A percentile compares a stretch with the other conserved stretches of the same genome.
phyloP scores from a whole-genome alignment of 2,113 vertebrate genomes.

The Cyanoramphus novaezelandiae region DNA sequence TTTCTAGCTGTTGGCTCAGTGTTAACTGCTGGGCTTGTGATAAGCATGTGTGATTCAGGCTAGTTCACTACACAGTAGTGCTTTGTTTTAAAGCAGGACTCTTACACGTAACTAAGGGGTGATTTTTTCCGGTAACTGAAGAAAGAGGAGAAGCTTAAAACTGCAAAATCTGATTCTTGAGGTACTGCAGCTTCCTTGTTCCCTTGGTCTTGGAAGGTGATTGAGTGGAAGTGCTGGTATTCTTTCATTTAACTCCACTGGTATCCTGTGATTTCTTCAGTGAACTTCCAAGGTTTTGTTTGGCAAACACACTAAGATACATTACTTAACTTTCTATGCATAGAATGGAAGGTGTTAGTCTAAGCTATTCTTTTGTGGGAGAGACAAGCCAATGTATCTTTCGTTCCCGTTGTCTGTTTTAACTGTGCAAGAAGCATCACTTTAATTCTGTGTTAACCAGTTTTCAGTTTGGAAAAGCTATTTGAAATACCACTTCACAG shows the following conservation, averaged over 20 bases:
- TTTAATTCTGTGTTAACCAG: slow-evolving; percentile 52
- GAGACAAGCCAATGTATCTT: neutral
- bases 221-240: slow-evolving; percentile 14
- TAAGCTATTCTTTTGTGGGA: slow-evolving; percentile 27
- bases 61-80: neutral
- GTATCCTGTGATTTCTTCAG: slow-evolving; percentile 29
- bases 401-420: slow-evolving; percentile 13
- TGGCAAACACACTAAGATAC: slow-evolving; percentile 20
- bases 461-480: slow-evolving; percentile 46
- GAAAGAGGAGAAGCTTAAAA: slow-evolving; percentile 15
- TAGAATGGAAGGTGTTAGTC: slow-evolving; percentile 39
- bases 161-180: slow-evolving; percentile 37
- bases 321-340: slow-evolving; percentile 15
- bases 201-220: neutral
- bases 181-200: slow-evolving; percentile 10
- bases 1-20: neutral
- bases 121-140: slow-evolving; percentile 20
- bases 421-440: slow-evolving; percentile 18
- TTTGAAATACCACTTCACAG: slow-evolving; percentile 60
- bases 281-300: slow-evolving; percentile 43
- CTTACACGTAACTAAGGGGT: neutral
- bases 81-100: neutral
- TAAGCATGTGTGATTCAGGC: neutral
- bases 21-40: neutral
- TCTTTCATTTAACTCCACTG: neutral